Percentiles rank a stretch among this genome's conserved stretches.
Conservation (phyloP, 1,140 invertebrate species). For the Drosophila albomicans region DNA sequence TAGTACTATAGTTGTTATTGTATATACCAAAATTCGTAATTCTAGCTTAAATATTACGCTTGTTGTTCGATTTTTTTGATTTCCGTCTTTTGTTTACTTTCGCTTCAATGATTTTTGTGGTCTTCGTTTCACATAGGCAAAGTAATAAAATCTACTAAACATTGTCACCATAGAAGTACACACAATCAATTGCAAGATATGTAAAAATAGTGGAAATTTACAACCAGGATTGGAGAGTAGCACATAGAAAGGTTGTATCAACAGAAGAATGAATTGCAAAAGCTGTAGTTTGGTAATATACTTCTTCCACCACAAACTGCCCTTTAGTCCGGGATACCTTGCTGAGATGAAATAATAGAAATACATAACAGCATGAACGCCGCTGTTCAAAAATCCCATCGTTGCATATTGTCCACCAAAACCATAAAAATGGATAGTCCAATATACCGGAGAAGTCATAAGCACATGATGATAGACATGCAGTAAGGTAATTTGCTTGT, state of each 20-base stretch:
- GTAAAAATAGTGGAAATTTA: slow-evolving; percentile 87
- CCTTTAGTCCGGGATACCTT: slow-evolving; percentile 87
- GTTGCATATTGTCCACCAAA: slow-evolving; percentile 89
- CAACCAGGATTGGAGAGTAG: slow-evolving; percentile 88
- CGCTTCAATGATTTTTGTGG: slow-evolving; percentile 9
- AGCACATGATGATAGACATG: slow-evolving; percentile 94
- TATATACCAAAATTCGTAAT: too few relatives aligned
- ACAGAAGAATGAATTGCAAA: slow-evolving; percentile 90
- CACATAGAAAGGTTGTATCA: slow-evolving; percentile 87
- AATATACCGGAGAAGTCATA: slow-evolving; percentile 13
- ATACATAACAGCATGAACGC: slow-evolving; percentile 93
- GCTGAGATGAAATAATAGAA: slow-evolving; percentile 90
- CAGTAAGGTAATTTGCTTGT: slow-evolving; percentile 92
- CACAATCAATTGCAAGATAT: slow-evolving; percentile 86
- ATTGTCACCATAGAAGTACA: slow-evolving; percentile 88
- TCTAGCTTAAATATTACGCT: too few relatives aligned
- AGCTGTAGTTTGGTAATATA: slow-evolving; percentile 90
- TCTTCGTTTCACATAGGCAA: slow-evolving; percentile 36
- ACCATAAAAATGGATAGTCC: slow-evolving; percentile 13
- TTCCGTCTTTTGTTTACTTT: background rate
- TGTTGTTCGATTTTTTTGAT: too few relatives aligned
- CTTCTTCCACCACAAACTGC: slow-evolving; percentile 88
- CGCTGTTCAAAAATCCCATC: slow-evolving; percentile 90
- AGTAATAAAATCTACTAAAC: slow-evolving; percentile 92
- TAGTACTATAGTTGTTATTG: too few relatives aligned